These are phyloP conservation scores for Zapus hudsonius DNA, from an alignment of 2,113 vertebrate species.

Conservation along the genomic window DNA sequence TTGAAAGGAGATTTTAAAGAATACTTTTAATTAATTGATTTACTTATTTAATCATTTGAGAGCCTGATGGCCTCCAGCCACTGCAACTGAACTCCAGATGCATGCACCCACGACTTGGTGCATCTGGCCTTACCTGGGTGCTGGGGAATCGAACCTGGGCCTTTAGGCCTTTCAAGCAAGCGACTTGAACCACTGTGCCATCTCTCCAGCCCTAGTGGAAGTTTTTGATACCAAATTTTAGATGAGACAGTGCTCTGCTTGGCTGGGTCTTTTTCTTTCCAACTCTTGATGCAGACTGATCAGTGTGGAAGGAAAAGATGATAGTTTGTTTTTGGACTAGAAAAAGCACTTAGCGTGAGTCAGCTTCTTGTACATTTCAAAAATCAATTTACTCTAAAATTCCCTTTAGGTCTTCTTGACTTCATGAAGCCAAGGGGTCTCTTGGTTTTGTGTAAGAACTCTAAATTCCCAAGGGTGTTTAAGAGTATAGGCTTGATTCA, in stretches of 20 bases:
- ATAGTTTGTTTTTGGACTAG: conserved; percentile 37
- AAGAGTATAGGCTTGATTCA: conserved; percentile 40
- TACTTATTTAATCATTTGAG: no score
- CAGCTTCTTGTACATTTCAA: conserved; percentile 52
- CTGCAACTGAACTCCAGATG: no score
- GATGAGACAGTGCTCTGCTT: neutral
- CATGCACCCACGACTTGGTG: no score
- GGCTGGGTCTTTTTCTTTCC: conserved; percentile 2
- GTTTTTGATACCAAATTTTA: conserved; percentile 36
- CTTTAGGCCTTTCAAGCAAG: no score
- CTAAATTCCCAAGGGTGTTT: conserved; percentile 33
- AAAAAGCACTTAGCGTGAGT: conserved; percentile 53
- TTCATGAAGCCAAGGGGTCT: conserved; percentile 23
- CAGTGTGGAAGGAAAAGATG: conserved; percentile 52
- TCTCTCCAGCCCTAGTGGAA: no score
- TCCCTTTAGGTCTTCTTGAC: conserved; percentile 17
- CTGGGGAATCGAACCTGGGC: no score
- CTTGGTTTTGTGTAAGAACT: conserved; percentile 44
- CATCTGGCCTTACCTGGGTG: no score
- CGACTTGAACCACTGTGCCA: no score
- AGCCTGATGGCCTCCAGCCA: no score
- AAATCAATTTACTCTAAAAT: conserved; percentile 60
- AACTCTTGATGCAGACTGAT: conserved; percentile 56
- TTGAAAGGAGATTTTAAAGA: no score
- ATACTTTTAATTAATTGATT: no score